Percentiles rank a stretch among this genome's conserved stretches.
These are phyloP conservation scores for Coturnix japonica DNA, from an alignment of 2,113 vertebrate genomes.

Conservation along the genomic window DNA sequence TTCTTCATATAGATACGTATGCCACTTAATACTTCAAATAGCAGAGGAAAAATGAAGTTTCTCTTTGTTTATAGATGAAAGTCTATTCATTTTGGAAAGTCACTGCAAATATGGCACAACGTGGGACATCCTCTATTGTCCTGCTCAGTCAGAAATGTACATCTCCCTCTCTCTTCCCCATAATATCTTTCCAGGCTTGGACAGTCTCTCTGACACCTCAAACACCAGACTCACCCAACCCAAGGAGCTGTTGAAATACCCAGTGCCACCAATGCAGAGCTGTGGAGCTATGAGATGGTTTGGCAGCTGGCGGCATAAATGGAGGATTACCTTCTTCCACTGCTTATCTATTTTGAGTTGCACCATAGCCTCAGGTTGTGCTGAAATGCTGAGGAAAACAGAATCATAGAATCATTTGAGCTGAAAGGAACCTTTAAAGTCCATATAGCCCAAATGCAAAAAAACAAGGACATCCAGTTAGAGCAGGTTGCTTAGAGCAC, in stretches of 20 bases:
- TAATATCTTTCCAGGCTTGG: neutral
- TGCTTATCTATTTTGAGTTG: neutral
- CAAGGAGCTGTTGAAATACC: neutral
- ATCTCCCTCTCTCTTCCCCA: neutral
- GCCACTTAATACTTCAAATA: neutral
- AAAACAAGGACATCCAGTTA: too few species aligned
- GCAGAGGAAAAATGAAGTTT: neutral
- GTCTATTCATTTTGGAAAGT: fast-evolving
- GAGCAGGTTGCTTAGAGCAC: too few species aligned
- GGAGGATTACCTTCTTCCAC: neutral
- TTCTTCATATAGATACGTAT: neutral
- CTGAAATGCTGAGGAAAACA: neutral
- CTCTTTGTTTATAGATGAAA: neutral
- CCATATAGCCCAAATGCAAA: too few species aligned
- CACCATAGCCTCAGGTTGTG: neutral
- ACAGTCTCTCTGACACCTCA: neutral
- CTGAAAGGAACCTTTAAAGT: too few species aligned
- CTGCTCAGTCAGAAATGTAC: neutral
- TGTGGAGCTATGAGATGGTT: neutral
- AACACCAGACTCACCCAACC: neutral
- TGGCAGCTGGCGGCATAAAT: neutral
- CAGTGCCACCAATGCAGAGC: fast-evolving
- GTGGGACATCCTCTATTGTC: neutral
- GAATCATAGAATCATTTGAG: too few species aligned
- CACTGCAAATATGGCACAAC: neutral